Conservation (phyloP, 2,888 invertebrate species). For the Griposia aprilina region DNA sequence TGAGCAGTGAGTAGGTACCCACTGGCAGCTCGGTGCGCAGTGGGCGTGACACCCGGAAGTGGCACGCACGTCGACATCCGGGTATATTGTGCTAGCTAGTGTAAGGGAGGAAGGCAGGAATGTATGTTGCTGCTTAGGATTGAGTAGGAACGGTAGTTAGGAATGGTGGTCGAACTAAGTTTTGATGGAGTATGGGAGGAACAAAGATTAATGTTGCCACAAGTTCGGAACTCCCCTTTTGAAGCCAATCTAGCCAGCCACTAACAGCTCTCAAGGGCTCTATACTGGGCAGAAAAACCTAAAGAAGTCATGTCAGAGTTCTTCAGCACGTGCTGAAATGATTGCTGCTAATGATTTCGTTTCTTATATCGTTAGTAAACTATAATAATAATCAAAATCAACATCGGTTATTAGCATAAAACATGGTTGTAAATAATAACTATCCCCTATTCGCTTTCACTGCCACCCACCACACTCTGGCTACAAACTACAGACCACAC, state of each 20-base stretch:
- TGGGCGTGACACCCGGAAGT: conserved; percentile 59
- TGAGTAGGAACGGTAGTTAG: not conserved
- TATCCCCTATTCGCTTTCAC: conserved; percentile 18
- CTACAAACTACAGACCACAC: conserved; percentile 41
- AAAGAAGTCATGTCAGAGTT: no score
- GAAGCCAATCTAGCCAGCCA: no score
- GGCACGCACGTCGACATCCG: conserved; percentile 47
- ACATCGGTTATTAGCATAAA: conserved; percentile 7
- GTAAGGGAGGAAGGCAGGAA: conserved; percentile 5
- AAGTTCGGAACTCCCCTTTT: no score
- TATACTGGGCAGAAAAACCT: not conserved
- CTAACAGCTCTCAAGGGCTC: no score
- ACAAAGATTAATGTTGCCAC: no score
- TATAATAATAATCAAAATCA: not conserved
- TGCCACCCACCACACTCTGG: conserved; percentile 30
- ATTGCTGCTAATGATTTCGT: not conserved
- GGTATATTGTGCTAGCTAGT: not conserved
- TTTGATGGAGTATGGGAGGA: no score
- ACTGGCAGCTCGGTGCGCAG: conserved; percentile 29
- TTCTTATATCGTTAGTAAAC: not conserved
- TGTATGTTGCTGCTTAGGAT: no score
- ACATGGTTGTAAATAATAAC: conserved; percentile 3
- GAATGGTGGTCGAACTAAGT: no score
- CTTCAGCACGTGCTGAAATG: not conserved
- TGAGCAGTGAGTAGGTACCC: conserved; percentile 26